Evolutionary conservation across 2,888 invertebrate species (phyloP), one percentile per base, ranked within the genome.

Genomic region (Autographa gamma): DNA sequence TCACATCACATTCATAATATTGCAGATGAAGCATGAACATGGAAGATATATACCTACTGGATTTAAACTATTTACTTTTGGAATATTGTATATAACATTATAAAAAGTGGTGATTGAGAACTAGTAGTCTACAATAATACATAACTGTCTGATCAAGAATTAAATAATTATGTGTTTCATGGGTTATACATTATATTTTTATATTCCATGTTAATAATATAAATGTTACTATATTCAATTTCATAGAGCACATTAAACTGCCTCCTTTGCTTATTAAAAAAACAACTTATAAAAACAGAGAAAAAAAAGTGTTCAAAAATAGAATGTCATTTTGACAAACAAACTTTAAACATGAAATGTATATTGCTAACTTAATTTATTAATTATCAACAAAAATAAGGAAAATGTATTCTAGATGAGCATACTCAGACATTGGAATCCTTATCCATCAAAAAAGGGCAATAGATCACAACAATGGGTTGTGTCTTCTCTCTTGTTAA

Each of bases 301-400:
- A n/a, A n/a, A 71, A 72, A 60, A 64, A 32, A 59, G 19, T 9
- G 71, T 79, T 77, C 60, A 60, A 32, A 77, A 60, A 65, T 72
- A 58, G 80, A 79, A 77, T 68, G 76, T 69, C 68, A 72, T 59
- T 59, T 65, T 79, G 60, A 68, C 31, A 75, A n/a, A 1, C 31
- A 38, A 8, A 11, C n/a, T 7, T 59, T 76, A 52, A 62, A 14
- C 43, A 67, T 11, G 71, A 74, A 77, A 79, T 67, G 11, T 18
- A 25, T 43, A 64, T 71, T 71, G 32, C 67, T 77, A 71, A 60
- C 65, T 76, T 41, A 70, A 63, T 60, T 60, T 54, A 66, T 2
- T 9, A 38, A 60, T 58, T 34, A 9, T 60, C 18, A 11, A 25
- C 9, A 48, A 34, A n/a, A n/a, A 48, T 54, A 19, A 32, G 6